Evolutionary conservation across 2,113 vertebrate species (phyloP), one percentile per base, ranked within the genome.

Genomic region (Onychostoma macrolepis): DNA sequence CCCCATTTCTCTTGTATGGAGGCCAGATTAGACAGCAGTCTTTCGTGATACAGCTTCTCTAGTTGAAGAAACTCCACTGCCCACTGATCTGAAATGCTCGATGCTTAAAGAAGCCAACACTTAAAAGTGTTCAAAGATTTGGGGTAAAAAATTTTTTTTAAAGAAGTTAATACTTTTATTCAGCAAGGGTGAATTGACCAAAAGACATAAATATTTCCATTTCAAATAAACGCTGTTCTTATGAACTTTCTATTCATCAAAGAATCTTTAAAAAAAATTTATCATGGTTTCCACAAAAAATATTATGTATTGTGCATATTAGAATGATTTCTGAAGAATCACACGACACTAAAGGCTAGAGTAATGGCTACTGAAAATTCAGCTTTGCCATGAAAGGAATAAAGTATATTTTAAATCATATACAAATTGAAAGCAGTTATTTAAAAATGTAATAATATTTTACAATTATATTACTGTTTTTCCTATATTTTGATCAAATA

Each of bases 1-100:
- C 98, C 97, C 98, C 97, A 99, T 83, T 96, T 95, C 8, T 98
- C 95, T 91, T 99, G 97, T 92, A 99, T 94, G 83, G 95, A 90
- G 63, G 95, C 94, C 56, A 99, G 95, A 94, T 99, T 99, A 89
- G 95, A 95, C 50, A 99, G 96, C 77, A 99, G 91, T 33, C 97
- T 96, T 80, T 99, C 95, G 26, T 99, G 98, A 91, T 99, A 99
- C 4, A 98, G 87, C 72, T 95, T 95, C 93, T 99, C 98, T 74
- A 99, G 95, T 89, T 97, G 96, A 80, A 99, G 96, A 91, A 99
- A 98, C 87, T 97, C 96, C 90, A 98, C 95, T 21, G 98, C 98
- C 92, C 96, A 97, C 89, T 96, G 96, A 91, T 98, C 98, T 99
- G 94, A 90, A 88, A 17, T 90, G 91, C 90, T 10, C 38, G 21